phyloP scores from a whole-genome alignment of 2,797 vertebrate genomes.

The Syndactyla subalaris region DNA sequence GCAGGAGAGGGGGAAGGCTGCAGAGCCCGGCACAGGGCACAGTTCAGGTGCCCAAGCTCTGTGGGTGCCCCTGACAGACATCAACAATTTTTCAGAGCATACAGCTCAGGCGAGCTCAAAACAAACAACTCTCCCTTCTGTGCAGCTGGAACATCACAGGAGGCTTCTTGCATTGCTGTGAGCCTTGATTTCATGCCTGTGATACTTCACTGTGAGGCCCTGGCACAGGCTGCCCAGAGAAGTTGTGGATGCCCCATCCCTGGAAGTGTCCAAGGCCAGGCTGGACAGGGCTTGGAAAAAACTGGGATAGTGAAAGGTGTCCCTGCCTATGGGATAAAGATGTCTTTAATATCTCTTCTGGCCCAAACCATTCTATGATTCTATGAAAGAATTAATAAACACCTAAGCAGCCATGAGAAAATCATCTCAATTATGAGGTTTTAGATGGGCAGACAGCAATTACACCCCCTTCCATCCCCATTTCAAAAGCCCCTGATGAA shows the following conservation, averaged over 20 bases:
- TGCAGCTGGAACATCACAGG: neutral
- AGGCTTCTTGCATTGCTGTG: neutral
- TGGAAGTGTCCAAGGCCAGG: neutral
- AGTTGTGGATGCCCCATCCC: neutral
- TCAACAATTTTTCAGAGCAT: too few relatives aligned
- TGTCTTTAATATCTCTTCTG: neutral
- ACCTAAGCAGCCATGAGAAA: neutral
- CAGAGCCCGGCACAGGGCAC: neutral
- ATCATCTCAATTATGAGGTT: fast-evolving
- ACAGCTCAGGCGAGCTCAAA: neutral
- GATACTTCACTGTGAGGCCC: neutral
- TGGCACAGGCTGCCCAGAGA: neutral
- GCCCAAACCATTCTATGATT: neutral
- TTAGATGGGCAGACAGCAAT: neutral
- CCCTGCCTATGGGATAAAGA: neutral
- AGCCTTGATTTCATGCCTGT: neutral
- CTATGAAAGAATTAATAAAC: neutral
- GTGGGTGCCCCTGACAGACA: fast-evolving
- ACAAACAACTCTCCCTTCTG: neutral
- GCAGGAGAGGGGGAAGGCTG: neutral
- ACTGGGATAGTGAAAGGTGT: neutral
- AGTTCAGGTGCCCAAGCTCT: neutral
- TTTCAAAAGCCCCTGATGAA: neutral
- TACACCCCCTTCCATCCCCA: neutral
- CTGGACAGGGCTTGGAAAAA: neutral